Percentiles rank a stretch among this genome's conserved stretches.
Evolutionary conservation across 2,888 invertebrate genomes (phyloP).

Genomic region (Dolomedes plantarius): DNA sequence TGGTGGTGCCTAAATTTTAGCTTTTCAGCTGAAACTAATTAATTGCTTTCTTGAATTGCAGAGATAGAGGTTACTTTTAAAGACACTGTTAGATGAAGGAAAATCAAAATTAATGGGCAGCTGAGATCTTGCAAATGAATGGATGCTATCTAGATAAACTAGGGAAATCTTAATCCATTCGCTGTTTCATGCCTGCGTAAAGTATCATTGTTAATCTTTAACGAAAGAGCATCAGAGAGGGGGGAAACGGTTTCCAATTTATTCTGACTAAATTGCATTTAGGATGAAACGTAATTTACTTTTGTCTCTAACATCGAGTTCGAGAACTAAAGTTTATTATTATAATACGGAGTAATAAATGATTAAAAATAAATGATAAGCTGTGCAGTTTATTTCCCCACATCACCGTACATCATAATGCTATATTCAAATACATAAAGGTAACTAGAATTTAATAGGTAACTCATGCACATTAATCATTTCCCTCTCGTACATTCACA

Average conservation of each 20-base stretch:
- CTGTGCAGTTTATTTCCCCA: too few relatives aligned
- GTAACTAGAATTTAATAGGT: too few relatives aligned
- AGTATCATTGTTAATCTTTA: slow-evolving; percentile 31
- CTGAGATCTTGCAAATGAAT: slow-evolving; percentile 26
- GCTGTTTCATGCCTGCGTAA: slow-evolving; percentile 17
- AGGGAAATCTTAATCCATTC: slow-evolving; percentile 41
- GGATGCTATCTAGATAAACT: slow-evolving; percentile 22
- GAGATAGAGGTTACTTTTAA: slow-evolving; percentile 40
- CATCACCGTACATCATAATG: too few relatives aligned
- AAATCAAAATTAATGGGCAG: slow-evolving; percentile 45
- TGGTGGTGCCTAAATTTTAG: too few relatives aligned
- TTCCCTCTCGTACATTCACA: too few relatives aligned
- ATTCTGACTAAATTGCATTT: neutral
- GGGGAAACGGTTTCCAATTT: slow-evolving; percentile 24
- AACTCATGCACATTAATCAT: too few relatives aligned
- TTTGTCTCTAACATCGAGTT: neutral
- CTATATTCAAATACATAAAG: too few relatives aligned
- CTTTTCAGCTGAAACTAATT: slow-evolving; percentile 18
- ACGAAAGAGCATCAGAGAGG: slow-evolving; percentile 7
- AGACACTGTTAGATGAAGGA: slow-evolving; percentile 30
- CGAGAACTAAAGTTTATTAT: too few relatives aligned
- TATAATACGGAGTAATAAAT: too few relatives aligned
- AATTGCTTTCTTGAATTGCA: slow-evolving; percentile 36
- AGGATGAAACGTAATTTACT: slow-evolving; percentile 18
- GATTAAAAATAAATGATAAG: too few relatives aligned